Base-by-base conservation (phyloP, 2,797 vertebrate species). In the Gymnoscopelus braueri region DNA sequence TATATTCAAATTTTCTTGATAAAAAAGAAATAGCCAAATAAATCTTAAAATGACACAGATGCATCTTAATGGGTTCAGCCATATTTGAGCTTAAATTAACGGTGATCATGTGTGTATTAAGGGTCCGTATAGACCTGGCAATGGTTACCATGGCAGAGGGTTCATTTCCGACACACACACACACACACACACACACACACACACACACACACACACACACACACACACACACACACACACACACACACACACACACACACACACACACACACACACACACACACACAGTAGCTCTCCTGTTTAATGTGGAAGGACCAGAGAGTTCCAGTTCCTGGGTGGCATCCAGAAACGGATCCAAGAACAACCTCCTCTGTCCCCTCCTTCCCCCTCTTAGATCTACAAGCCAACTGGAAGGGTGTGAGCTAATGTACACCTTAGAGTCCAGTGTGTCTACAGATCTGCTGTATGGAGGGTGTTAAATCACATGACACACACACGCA, bases 271-370 rank as follows among this genome's bases (percentile, higher is more conserved):
- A 59, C 26, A 58, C 52, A 69, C 50, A 32, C 60, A 75, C 62
- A 62, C 55, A 53, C 61, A 76, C 76, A 71, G 64, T 71, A 60
- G 69, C 52, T 61, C 63, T 57, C 56, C 75, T 77, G 75, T 82
- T 69, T 58, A 19, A 63, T 61, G 29, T 62, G 60, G 69, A 52
- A 52, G 35, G 65, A 71, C 65, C 44, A 58, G 26, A 69, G 54
- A 70, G 55, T 71, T 78, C 39, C 19, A 19, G 19, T 19, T 54
- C 71, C 55, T 77, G 78, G 56, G 65, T 74, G 60, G 44, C 15
- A 3, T 72, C 70, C 79, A 68, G 60, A 63, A 71, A 60, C 59
- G 65, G 35, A 63, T 83, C 67, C 74, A 80, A 82, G 77, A 77
- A 63, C 76, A 81, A 60, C 63, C 15, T 3, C 14, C 35, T 3